Evolutionary conservation across 2,797 vertebrate species (phyloP).

Genomic region (Chromis chromis): DNA sequence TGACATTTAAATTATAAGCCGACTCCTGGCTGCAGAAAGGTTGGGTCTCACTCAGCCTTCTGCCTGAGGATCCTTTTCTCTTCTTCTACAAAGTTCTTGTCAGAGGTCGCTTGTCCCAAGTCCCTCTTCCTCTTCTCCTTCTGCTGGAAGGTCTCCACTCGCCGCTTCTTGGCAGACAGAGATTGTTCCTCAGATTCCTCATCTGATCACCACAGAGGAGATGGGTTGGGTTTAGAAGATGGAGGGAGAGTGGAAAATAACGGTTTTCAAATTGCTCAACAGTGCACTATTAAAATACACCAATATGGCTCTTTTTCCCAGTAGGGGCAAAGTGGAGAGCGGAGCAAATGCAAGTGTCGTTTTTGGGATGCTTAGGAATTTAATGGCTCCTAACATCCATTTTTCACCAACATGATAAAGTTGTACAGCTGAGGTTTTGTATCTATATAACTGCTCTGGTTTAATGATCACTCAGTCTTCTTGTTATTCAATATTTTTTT

Average conservation of each 20-base stretch:
- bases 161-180: conserved; percentile 88
- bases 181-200: conserved; percentile 83
- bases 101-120: conserved; percentile 86
- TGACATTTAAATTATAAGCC: conserved; percentile 15
- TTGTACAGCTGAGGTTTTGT: not conserved
- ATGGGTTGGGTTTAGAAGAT: not conserved
- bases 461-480: not conserved
- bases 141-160: conserved; percentile 90
- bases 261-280: not conserved
- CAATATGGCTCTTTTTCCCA: too few relatives aligned
- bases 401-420: not conserved
- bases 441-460: not conserved
- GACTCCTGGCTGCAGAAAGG: conserved; percentile 8
- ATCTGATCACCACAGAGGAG: conserved; percentile 71
- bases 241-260: not conserved
- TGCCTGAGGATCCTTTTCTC: conserved; percentile 88
- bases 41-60: conserved; percentile 67
- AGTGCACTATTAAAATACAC: not conserved
- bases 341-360: too few relatives aligned
- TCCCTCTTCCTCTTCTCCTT: conserved; percentile 91
- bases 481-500: too few relatives aligned
- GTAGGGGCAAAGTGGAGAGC: not conserved
- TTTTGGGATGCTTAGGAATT: not conserved
- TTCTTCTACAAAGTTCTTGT: conserved; percentile 88
- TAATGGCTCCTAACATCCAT: not conserved